These are phyloP conservation scores for Aphodius granarius DNA, from an alignment of 2,888 invertebrate species.

Conservation along the genomic window DNA sequence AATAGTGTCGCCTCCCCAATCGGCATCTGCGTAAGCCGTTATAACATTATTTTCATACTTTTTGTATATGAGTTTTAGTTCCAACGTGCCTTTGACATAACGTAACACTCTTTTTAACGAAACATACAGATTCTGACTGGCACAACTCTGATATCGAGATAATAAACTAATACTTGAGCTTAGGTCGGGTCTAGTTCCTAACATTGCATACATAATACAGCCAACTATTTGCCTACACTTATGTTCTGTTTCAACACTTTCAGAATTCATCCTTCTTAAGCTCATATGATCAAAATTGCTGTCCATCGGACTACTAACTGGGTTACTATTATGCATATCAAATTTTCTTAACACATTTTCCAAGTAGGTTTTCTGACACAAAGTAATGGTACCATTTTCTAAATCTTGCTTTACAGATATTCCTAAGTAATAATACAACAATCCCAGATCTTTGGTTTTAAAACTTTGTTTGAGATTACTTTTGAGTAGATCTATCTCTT, in stretches of 20 bases:
- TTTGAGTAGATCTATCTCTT: slow-evolving; percentile 15
- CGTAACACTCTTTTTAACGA: not conserved
- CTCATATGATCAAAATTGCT: slow-evolving; percentile 9
- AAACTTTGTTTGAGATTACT: too few relatives aligned
- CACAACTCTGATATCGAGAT: slow-evolving; percentile 8
- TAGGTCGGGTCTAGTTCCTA: slow-evolving; percentile 7
- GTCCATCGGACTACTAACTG: slow-evolving; percentile 14
- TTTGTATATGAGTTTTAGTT: not conserved
- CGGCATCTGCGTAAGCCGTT: not conserved
- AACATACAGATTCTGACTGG: not conserved
- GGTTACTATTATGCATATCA: slow-evolving; percentile 16
- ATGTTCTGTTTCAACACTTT: slow-evolving; percentile 12
- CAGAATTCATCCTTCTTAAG: slow-evolving; percentile 1
- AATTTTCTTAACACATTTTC: too few relatives aligned
- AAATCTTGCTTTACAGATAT: too few relatives aligned
- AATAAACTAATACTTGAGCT: slow-evolving; percentile 1
- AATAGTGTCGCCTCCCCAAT: not conserved
- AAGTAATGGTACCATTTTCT: too few relatives aligned
- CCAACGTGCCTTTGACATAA: not conserved
- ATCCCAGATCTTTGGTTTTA: too few relatives aligned
- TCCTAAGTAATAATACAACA: too few relatives aligned
- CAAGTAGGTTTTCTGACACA: too few relatives aligned
- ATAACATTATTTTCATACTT: not conserved
- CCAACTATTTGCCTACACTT: slow-evolving; percentile 11
- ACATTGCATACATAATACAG: slow-evolving; percentile 12